phyloP scores from a whole-genome alignment of 2,113 vertebrate species.

The Odontesthes bonariensis region DNA sequence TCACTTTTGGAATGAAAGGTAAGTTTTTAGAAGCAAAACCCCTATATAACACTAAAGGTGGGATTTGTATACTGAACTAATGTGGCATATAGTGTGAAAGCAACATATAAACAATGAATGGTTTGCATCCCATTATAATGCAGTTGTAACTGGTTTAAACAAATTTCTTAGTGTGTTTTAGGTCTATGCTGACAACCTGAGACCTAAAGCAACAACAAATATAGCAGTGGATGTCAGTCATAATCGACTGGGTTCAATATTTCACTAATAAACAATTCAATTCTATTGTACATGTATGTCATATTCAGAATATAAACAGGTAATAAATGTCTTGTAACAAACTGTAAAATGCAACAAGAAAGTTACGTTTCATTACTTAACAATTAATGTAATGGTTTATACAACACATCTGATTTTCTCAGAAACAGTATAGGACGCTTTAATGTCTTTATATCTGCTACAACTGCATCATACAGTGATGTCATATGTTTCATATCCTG shows the following conservation, averaged over 20 bases:
- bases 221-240: background rate
- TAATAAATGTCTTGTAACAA: background rate
- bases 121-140: conserved; percentile 6
- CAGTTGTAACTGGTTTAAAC: conserved; percentile 7
- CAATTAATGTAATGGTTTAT: background rate
- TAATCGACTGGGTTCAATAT: background rate
- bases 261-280: background rate
- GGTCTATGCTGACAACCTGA: background rate
- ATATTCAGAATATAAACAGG: conserved; percentile 11
- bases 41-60: background rate
- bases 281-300: background rate
- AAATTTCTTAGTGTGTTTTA: background rate
- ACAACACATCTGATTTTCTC: background rate
- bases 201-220: background rate
- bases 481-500: conserved; percentile 2
- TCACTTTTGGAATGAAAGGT: conserved; percentile 10
- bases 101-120: conserved; percentile 14
- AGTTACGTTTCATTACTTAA: background rate
- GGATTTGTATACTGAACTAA: background rate
- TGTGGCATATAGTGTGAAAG: background rate
- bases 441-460: conserved; percentile 8
- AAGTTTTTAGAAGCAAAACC: background rate
- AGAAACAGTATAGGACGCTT: background rate
- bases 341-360: too few species aligned
- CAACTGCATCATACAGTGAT: conserved; percentile 4